A percentile compares a stretch with the other conserved stretches of the same genome.
Conservation (phyloP, 37 sponge, comb jelly and placozoan genomes). For the Ephydatia muelleri region DNA sequence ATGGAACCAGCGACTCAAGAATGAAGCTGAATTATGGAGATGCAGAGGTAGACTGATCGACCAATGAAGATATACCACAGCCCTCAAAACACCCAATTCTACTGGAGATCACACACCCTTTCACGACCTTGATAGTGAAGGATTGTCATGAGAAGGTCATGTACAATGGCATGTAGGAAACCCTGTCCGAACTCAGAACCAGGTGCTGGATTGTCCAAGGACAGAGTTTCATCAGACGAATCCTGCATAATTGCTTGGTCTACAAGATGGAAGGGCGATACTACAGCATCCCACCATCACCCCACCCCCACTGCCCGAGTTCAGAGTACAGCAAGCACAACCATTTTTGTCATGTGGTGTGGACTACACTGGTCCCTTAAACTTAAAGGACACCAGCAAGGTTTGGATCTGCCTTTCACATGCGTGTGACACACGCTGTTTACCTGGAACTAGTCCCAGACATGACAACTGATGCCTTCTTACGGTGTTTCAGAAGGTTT, state of each 20-base stretch:
- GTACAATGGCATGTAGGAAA: not conserved
- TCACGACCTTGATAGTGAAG: too few species aligned
- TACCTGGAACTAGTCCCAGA: not conserved
- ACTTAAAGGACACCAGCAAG: too few species aligned
- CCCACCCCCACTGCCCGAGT: too few species aligned
- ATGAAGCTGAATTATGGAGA: constrained; percentile 6
- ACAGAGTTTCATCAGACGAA: too few species aligned
- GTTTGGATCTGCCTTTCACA: not conserved
- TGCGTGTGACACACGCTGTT: not conserved
- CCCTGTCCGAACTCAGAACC: constrained; percentile 14
- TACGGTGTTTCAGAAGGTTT: not conserved
- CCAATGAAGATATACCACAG: constrained; percentile 17
- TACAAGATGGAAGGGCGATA: too few species aligned
- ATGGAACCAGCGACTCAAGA: constrained; percentile 9
- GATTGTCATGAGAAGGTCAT: too few species aligned
- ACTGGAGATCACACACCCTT: not conserved
- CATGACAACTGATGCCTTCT: not conserved
- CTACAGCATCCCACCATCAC: too few species aligned
- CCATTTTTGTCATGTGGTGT: not conserved
- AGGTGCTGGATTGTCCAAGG: too few species aligned
- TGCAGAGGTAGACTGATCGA: constrained; percentile 37
- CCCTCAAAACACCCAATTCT: constrained; percentile 27
- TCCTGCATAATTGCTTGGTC: too few species aligned
- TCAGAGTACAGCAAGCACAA: not conserved
- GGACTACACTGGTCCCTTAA: not conserved